A percentile compares a stretch with the other conserved stretches of the same genome.
phyloP scores from a whole-genome alignment of 2,888 invertebrate species.

The Torymus auratus region DNA sequence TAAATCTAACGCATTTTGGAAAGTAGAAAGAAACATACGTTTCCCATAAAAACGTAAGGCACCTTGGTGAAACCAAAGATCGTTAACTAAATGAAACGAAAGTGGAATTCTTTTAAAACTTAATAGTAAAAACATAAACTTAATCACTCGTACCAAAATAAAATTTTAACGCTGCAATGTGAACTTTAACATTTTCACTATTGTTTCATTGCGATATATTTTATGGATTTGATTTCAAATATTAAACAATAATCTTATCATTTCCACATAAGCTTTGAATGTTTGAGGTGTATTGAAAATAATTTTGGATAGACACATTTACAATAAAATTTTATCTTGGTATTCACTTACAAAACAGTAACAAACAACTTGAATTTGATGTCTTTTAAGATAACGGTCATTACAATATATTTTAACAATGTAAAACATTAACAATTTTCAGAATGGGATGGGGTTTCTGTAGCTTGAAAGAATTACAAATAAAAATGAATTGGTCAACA shows the following conservation, averaged over 20 bases:
- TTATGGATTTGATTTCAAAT: no score
- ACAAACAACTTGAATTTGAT: constrained; percentile 44
- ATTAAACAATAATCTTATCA: no score
- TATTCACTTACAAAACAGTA: constrained; percentile 14
- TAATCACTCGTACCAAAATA: constrained; percentile 51
- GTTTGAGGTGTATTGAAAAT: no score
- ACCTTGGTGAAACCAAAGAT: constrained; percentile 67
- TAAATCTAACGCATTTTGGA: constrained; percentile 62
- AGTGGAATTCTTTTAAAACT: constrained; percentile 45
- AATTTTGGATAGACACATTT: no score
- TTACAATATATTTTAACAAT: constrained; percentile 41
- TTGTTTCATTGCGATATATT: neutral
- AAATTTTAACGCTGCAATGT: constrained; percentile 24
- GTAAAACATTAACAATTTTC: constrained; percentile 8
- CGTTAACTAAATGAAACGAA: constrained; percentile 43
- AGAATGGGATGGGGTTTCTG: neutral
- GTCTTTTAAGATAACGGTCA: constrained; percentile 61
- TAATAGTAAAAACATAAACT: constrained; percentile 43
- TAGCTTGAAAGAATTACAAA: constrained; percentile 2
- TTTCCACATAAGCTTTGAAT: no score
- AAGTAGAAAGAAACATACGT: constrained; percentile 63
- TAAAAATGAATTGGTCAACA: constrained; percentile 14
- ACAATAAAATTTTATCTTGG: constrained; percentile 43
- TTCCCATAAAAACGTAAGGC: constrained; percentile 62
- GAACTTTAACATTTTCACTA: neutral